phyloP scores from a whole-genome alignment of 2,888 invertebrate genomes.

The Luperina nickerlii region DNA sequence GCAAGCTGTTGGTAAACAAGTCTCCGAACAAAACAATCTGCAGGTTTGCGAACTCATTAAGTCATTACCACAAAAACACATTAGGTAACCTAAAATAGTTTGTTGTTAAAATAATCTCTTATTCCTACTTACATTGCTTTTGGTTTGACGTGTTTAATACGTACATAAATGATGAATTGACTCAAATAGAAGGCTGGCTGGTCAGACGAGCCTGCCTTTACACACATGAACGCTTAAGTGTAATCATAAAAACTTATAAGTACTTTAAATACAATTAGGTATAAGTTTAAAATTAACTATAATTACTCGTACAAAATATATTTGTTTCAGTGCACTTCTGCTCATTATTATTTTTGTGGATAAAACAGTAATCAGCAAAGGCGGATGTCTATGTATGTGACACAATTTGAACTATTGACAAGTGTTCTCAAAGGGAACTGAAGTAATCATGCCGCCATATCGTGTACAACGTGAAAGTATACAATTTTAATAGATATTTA shows the following conservation, averaged over 20 bases:
- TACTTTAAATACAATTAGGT: slow-evolving; percentile 78
- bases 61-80: slow-evolving; percentile 46
- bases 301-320: slow-evolving; percentile 85
- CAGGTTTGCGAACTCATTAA: slow-evolving; percentile 54
- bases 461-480: slow-evolving; percentile 67
- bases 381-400: slow-evolving; percentile 67
- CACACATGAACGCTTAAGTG: slow-evolving; percentile 73
- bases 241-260: slow-evolving; percentile 83
- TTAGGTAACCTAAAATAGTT: slow-evolving; percentile 62
- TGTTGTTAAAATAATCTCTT: slow-evolving; percentile 79
- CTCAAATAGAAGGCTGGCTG: slow-evolving; percentile 78
- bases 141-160: slow-evolving; percentile 78
- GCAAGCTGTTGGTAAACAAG: slow-evolving; percentile 78
- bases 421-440: slow-evolving; percentile 44
- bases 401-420: slow-evolving; percentile 67
- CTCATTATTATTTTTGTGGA: slow-evolving; percentile 66
- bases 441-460: slow-evolving; percentile 39
- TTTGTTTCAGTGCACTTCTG: slow-evolving; percentile 80
- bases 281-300: slow-evolving; percentile 82
- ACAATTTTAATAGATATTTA: slow-evolving; percentile 61
- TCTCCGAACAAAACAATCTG: slow-evolving; percentile 63
- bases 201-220: slow-evolving; percentile 67
- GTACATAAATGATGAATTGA: slow-evolving; percentile 83
- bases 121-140: slow-evolving; percentile 85
- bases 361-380: slow-evolving; percentile 69